Conservation (phyloP, 2,113 vertebrate genomes). For the Cepphus grylle region DNA sequence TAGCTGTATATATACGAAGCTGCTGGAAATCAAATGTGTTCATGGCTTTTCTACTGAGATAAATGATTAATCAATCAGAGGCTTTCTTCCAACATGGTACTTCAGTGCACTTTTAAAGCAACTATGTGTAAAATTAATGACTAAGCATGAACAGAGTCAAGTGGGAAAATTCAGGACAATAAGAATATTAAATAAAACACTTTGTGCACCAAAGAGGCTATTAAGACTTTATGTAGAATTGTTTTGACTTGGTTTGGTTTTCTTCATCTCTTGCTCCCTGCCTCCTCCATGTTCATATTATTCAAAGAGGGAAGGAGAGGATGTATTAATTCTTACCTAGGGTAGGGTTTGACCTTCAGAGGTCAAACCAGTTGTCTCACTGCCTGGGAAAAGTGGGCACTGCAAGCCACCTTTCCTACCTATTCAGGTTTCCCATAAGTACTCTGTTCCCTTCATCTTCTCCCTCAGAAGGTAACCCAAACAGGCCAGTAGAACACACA, state of each 20-base stretch:
- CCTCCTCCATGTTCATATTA: not conserved
- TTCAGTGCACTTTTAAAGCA: constrained; percentile 23
- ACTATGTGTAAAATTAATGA: constrained; percentile 36
- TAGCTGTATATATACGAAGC: not conserved
- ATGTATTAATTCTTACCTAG: not conserved
- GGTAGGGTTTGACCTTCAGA: not conserved
- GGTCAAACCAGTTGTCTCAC: not conserved
- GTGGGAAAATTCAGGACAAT: not conserved
- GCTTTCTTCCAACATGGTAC: constrained; percentile 9
- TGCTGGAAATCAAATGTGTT: constrained; percentile 29
- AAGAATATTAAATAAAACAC: not conserved
- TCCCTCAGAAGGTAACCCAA: not conserved
- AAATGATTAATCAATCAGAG: constrained; percentile 56
- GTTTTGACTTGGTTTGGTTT: not conserved
- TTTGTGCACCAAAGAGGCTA: not conserved
- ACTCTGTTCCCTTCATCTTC: not conserved
- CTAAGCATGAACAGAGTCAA: constrained; percentile 16
- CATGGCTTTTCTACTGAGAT: constrained; percentile 22
- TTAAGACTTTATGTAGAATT: not conserved
- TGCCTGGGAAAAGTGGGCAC: not conserved
- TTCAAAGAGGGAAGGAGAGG: not conserved
- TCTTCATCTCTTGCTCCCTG: not conserved
- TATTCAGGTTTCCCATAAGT: not conserved
- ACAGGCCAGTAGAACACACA: not conserved
- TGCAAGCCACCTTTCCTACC: not conserved